A percentile compares a stretch with the other conserved stretches of the same genome.
These are phyloP conservation scores for Lasiurus borealis DNA, from an alignment of 2,113 vertebrate genomes.

Conservation along the genomic window DNA sequence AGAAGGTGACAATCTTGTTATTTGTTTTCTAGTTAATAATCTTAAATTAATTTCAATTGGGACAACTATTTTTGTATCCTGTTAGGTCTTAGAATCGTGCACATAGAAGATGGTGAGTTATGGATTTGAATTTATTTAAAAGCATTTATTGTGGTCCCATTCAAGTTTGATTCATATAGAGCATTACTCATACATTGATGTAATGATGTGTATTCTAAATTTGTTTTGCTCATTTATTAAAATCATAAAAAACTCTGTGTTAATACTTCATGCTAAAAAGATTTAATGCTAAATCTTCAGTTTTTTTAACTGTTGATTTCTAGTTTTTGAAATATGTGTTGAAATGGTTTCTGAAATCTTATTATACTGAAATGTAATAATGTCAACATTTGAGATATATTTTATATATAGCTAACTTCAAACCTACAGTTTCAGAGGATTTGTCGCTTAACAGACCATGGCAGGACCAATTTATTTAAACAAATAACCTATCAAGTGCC, in stretches of 20 bases:
- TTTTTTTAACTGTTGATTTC: slow-evolving; percentile 46
- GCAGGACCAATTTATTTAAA: background rate
- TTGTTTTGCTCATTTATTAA: slow-evolving; percentile 3
- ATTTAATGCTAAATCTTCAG: slow-evolving; percentile 7
- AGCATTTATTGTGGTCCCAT: background rate
- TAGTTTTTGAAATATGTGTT: slow-evolving; percentile 59
- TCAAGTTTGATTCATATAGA: slow-evolving; percentile 23
- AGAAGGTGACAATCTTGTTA: background rate
- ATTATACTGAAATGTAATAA: background rate
- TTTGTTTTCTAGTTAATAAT: slow-evolving; percentile 61
- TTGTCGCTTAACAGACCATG: background rate
- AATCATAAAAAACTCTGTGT: background rate
- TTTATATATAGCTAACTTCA: slow-evolving; percentile 36
- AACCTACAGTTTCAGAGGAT: background rate
- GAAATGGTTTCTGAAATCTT: slow-evolving; percentile 60
- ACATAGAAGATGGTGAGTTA: background rate
- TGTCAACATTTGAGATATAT: background rate
- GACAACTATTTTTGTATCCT: background rate
- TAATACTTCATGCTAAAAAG: background rate
- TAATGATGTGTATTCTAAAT: slow-evolving; percentile 3
- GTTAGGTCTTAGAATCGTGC: background rate
- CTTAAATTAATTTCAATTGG: slow-evolving; percentile 5
- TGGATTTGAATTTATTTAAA: slow-evolving; percentile 44
- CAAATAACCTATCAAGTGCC: background rate
- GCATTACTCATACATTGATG: background rate